These are phyloP conservation scores for Agraylea sexmaculata DNA, from an alignment of 1,140 invertebrate genomes.

Conservation along the genomic window DNA sequence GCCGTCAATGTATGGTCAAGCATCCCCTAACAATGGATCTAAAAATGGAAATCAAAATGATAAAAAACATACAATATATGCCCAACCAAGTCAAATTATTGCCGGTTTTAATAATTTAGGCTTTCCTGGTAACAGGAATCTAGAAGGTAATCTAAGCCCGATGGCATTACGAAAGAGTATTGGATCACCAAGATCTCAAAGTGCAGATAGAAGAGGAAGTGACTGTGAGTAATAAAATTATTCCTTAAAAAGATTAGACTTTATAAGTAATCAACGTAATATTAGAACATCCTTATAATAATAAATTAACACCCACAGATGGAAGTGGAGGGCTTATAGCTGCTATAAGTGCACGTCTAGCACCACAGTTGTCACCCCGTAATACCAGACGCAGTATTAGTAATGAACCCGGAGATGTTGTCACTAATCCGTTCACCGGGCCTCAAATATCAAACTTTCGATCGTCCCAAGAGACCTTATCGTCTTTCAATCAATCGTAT, in stretches of 20 bases:
- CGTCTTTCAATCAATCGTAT: slow-evolving; percentile 20
- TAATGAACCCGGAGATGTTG: slow-evolving; percentile 16
- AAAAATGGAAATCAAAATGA: slow-evolving; percentile 12
- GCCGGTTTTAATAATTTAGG: slow-evolving; percentile 28
- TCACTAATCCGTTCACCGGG: slow-evolving; percentile 5
- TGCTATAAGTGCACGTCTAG: slow-evolving; percentile 57
- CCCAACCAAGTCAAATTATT: slow-evolving; percentile 38
- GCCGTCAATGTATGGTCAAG: slow-evolving; percentile 12
- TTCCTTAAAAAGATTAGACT: not conserved
- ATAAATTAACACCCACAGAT: slow-evolving; percentile 32
- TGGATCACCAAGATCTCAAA: slow-evolving; percentile 38
- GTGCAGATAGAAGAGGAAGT: slow-evolving; percentile 39
- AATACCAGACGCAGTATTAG: slow-evolving; percentile 27
- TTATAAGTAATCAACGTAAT: not conserved
- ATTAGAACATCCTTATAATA: not conserved
- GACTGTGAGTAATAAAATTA: slow-evolving; percentile 29
- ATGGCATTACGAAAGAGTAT: slow-evolving; percentile 31
- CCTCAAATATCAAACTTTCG: slow-evolving; percentile 22
- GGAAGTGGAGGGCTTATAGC: slow-evolving; percentile 56
- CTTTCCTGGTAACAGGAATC: slow-evolving; percentile 23
- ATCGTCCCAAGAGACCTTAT: slow-evolving; percentile 31
- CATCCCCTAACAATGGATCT: slow-evolving; percentile 12
- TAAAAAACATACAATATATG: slow-evolving; percentile 35
- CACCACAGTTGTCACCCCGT: slow-evolving; percentile 44
- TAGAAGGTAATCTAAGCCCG: slow-evolving; percentile 28